Percentiles rank a stretch among this genome's conserved stretches.
Conservation (phyloP, 1,140 invertebrate genomes). For the Procambarus clarkii region DNA sequence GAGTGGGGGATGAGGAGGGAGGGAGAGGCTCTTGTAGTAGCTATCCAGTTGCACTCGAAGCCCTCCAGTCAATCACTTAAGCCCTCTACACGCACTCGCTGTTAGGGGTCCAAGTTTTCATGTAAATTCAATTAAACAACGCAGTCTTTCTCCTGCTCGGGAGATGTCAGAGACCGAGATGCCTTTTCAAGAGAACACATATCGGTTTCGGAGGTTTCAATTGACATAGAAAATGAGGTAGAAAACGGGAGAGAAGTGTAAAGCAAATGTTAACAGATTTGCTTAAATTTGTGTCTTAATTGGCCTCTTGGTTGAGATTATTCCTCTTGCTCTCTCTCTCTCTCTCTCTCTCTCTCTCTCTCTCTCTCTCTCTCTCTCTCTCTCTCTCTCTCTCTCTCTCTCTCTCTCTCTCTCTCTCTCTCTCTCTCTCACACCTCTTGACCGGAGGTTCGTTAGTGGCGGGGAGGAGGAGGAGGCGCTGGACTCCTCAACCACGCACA, state of each 20-base stretch:
- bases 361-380: constrained; percentile 12
- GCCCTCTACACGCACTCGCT: constrained; percentile 37
- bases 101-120: constrained; percentile 33
- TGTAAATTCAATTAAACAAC: constrained; percentile 65
- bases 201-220: too few relatives aligned
- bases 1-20: neutral
- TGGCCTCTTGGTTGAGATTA: constrained; percentile 5
- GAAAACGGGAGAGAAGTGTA: too few relatives aligned
- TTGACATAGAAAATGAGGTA: too few relatives aligned
- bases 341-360: neutral
- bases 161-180: neutral
- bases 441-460: constrained; percentile 39
- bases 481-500: constrained; percentile 37
- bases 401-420: neutral
- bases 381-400: neutral
- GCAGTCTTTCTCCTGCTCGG: neutral
- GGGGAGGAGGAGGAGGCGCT: neutral
- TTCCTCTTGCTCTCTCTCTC: neutral
- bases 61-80: constrained; percentile 63
- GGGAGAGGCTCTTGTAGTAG: constrained; percentile 11
- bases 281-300: neutral
- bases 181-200: neutral
- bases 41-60: constrained; percentile 63
- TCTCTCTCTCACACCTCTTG: neutral
- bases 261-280: too few relatives aligned